Percentiles rank a stretch among this genome's conserved stretches.
Conservation (phyloP, 2,797 vertebrate species). For the Gila robusta region DNA sequence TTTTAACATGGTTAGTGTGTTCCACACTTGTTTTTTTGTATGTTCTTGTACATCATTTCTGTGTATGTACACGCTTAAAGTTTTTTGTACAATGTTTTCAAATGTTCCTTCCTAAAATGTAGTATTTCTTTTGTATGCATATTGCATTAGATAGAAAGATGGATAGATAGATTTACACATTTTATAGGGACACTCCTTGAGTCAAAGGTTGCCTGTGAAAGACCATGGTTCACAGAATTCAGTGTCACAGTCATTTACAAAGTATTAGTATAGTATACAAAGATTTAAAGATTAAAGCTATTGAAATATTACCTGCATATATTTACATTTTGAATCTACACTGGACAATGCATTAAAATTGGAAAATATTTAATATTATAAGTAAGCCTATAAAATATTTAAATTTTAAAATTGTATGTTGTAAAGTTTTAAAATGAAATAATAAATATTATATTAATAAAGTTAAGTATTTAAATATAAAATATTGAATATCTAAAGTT, state of each 20-base stretch:
- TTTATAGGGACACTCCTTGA: slow-evolving; percentile 20
- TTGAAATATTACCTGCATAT: neutral
- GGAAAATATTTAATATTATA: neutral
- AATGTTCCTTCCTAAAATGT: too few species aligned
- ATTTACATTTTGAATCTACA: neutral
- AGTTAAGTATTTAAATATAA: neutral
- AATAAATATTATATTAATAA: neutral
- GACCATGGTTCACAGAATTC: neutral
- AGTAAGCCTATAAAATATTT: neutral
- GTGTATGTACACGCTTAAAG: too few species aligned
- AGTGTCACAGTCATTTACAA: neutral
- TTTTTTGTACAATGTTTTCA: too few species aligned
- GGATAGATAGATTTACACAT: neutral
- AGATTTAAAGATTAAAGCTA: neutral
- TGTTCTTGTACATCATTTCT: neutral
- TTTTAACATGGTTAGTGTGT: neutral
- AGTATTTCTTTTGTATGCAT: too few species aligned
- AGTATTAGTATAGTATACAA: neutral
- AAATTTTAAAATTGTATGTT: neutral
- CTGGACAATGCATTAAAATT: neutral
- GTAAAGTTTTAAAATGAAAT: neutral
- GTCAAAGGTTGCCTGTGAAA: slow-evolving; percentile 12
- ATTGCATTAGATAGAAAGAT: too few species aligned
- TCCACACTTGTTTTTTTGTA: neutral
- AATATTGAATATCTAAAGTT: neutral